A percentile compares a stretch with the other conserved stretches of the same genome.
Conservation (phyloP, 2,113 vertebrate genomes). For the Variabilichromis moorii region DNA sequence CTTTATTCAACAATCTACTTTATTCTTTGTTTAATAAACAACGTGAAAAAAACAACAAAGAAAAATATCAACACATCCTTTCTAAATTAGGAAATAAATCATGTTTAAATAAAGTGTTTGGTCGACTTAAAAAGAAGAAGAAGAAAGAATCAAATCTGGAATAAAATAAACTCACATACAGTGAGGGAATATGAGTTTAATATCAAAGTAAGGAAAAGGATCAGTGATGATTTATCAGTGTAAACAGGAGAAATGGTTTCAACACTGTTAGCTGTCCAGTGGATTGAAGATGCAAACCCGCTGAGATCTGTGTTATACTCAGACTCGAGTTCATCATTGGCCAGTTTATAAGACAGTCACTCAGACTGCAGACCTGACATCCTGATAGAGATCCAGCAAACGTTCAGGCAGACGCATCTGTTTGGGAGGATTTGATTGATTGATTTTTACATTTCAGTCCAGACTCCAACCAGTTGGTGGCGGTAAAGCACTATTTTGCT, state of each 20-base stretch:
- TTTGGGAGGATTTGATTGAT: neutral
- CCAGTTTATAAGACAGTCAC: neutral
- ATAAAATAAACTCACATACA: neutral
- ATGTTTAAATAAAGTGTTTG: too few relatives aligned
- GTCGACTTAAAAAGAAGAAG: too few relatives aligned
- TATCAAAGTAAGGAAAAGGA: neutral
- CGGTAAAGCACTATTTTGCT: rapidly evolving
- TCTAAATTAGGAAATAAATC: too few relatives aligned
- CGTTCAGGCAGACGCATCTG: neutral
- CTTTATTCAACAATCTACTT: too few relatives aligned
- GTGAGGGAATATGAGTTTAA: rapidly evolving
- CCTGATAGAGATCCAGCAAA: neutral
- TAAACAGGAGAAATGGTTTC: neutral
- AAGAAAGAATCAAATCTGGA: rapidly evolving
- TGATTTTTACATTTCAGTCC: neutral
- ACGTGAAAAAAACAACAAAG: too few relatives aligned
- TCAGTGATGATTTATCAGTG: neutral
- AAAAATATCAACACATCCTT: too few relatives aligned
- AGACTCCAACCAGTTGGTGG: neutral
- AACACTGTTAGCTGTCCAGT: neutral
- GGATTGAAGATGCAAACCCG: neutral
- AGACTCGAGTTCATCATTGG: neutral
- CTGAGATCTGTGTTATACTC: neutral
- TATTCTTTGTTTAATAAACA: too few relatives aligned
- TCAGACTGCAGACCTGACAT: neutral